Conservation (phyloP, 2,797 vertebrate species). For the Synaphobranchus kaupii region DNA sequence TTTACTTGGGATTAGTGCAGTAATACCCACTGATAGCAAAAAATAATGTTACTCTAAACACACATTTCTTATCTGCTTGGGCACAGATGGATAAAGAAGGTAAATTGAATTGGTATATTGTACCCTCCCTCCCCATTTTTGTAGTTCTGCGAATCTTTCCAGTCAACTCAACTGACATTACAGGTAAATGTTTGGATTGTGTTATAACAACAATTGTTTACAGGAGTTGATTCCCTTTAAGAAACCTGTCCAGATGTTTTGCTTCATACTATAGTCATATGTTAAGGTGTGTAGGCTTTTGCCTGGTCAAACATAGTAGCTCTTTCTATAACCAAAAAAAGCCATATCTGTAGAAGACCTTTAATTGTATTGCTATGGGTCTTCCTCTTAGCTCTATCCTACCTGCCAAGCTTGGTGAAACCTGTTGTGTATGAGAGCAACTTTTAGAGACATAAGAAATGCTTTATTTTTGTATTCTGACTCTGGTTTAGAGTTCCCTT, state of each 20-base stretch:
- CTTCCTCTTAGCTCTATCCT: slow-evolving; percentile 59
- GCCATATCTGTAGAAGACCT: slow-evolving; percentile 69
- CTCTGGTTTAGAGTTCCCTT: slow-evolving; percentile 73
- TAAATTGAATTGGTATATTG: neutral
- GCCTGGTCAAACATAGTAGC: slow-evolving; percentile 44
- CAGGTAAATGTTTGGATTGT: neutral
- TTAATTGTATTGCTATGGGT: slow-evolving; percentile 50
- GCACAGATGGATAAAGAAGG: too few relatives aligned
- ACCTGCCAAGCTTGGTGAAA: slow-evolving; percentile 59
- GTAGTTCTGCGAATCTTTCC: neutral
- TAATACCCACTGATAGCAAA: neutral
- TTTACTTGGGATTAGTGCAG: neutral
- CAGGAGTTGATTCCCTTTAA: slow-evolving; percentile 73
- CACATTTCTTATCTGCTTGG: neutral
- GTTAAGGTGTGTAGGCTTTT: slow-evolving; percentile 40
- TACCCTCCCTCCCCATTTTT: neutral
- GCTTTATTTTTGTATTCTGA: slow-evolving; percentile 79
- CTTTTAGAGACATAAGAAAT: slow-evolving; percentile 63
- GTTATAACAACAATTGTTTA: slow-evolving; percentile 49
- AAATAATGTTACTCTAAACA: neutral
- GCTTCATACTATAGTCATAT: neutral
- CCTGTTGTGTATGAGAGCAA: slow-evolving; percentile 56
- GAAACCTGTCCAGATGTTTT: slow-evolving; percentile 38
- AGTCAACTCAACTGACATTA: neutral
- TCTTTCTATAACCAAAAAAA: slow-evolving; percentile 61